These are phyloP conservation scores for Bradypodion pumilum DNA, from an alignment of 2,797 vertebrate species.

Conservation along the genomic window DNA sequence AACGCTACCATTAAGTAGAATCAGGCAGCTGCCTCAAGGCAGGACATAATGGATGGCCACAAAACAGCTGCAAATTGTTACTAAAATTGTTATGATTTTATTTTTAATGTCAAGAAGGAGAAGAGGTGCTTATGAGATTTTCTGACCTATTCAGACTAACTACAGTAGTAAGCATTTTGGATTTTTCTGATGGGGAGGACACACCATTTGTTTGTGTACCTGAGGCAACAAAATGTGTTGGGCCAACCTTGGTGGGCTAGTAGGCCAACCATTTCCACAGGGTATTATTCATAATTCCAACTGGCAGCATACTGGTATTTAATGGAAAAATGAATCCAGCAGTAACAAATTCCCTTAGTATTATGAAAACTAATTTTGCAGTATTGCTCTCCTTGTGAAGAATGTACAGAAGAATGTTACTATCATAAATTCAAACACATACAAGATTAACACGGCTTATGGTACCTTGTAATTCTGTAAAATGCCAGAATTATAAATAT, in stretches of 20 bases:
- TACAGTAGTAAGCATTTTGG: neutral
- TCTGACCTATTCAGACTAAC: neutral
- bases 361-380: conserved; percentile 66
- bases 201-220: neutral
- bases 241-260: conserved; percentile 10
- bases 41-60: neutral
- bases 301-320: conserved; percentile 59
- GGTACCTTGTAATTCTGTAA: conserved; percentile 43
- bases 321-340: conserved; percentile 50
- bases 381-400: conserved; percentile 59
- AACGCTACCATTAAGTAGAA: neutral
- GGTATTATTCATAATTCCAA: conserved; percentile 65
- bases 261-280: conserved; percentile 48
- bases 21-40: neutral
- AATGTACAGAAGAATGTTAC: conserved; percentile 52
- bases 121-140: neutral
- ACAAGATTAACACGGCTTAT: conserved; percentile 48
- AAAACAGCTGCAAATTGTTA: neutral
- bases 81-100: neutral
- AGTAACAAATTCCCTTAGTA: conserved; percentile 59
- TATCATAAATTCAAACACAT: conserved; percentile 57
- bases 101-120: neutral
- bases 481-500: conserved; percentile 60
- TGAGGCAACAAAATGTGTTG: too few species aligned
- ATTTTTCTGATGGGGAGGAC: neutral